These are phyloP conservation scores for Irena cyanogastra DNA, from an alignment of 2,113 vertebrate species.

Conservation along the genomic window DNA sequence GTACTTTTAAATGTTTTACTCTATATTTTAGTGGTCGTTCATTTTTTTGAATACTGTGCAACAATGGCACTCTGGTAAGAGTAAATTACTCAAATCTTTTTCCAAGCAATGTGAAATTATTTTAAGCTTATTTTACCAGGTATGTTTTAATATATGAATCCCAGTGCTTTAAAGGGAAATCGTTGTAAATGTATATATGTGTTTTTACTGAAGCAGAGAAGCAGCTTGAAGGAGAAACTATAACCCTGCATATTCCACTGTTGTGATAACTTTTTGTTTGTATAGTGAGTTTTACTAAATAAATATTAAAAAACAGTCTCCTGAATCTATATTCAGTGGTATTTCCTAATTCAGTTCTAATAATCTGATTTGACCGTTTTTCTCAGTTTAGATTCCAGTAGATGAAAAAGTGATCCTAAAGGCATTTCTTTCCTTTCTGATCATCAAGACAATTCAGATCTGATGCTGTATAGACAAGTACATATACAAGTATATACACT, in stretches of 20 bases:
- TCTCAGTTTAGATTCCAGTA: background rate
- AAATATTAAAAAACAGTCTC: constrained; percentile 46
- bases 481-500: background rate
- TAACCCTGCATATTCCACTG: background rate
- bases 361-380: background rate
- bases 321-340: background rate
- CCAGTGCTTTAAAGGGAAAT: constrained; percentile 36
- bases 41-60: constrained; percentile 59
- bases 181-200: background rate
- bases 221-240: background rate
- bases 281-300: constrained; percentile 64
- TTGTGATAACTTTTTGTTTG: constrained; percentile 53
- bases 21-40: constrained; percentile 61
- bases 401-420: background rate
- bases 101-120: constrained; percentile 54
- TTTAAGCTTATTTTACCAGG: constrained; percentile 54
- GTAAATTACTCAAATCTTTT: constrained; percentile 67
- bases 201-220: constrained; percentile 39
- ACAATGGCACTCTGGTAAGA: constrained; percentile 60
- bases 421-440: background rate
- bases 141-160: constrained; percentile 60
- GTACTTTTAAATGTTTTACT: constrained; percentile 75
- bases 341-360: background rate
- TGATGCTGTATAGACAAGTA: background rate
- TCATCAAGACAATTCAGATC: background rate